Base-by-base conservation (phyloP, 1,140 invertebrate genomes). In the Coenobita brevimanus region DNA sequence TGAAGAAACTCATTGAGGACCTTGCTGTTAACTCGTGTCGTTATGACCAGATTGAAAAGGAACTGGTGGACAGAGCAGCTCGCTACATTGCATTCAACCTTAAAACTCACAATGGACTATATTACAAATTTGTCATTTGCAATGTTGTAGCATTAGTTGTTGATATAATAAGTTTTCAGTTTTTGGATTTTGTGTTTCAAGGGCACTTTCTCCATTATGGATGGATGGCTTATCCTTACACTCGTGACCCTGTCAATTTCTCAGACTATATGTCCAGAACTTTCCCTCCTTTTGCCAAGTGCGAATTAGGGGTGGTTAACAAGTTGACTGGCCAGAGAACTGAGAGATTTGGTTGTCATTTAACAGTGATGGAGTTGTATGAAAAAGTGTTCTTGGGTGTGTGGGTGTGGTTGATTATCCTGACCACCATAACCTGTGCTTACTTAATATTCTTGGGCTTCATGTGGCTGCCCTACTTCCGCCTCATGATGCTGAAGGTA, bases 321-420 rank as follows among this genome's bases (percentile, higher is more conserved):
- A 85, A 89, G 41, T 71, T 90, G 67, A 80, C 81, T 38, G 80
- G 80, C 73, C 79, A 89, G 38, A 86, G 90, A 17, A 85, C 82
- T n/a, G 90, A 90, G 69, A 78, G 62, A 57, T 87, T 89, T 33
- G 90, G 90, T 88, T 90, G 90, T 64, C 90, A 90, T 62, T 33
- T 90, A 30, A 89, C 88, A 38, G 88, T 89, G 69, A 90, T 90
- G 90, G 90, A 90, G 69, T 62, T 90, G 36, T 90, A 90, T 57
- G 90, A 90, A 57, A 90, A 90, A 75, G 81, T 90, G 30, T 90
- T 90, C 60, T 57, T 90, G 24, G 83, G 76, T 38, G 57, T 90
- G 27, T 90, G 90, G 90, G 67, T 90, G 50, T 90, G 90, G 90
- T 73, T 90, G n/a, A 89, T 90, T 17, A 4, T 87, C 10, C 73